phyloP scores from a whole-genome alignment of 2,888 invertebrate genomes.

The Ceramica pisi region DNA sequence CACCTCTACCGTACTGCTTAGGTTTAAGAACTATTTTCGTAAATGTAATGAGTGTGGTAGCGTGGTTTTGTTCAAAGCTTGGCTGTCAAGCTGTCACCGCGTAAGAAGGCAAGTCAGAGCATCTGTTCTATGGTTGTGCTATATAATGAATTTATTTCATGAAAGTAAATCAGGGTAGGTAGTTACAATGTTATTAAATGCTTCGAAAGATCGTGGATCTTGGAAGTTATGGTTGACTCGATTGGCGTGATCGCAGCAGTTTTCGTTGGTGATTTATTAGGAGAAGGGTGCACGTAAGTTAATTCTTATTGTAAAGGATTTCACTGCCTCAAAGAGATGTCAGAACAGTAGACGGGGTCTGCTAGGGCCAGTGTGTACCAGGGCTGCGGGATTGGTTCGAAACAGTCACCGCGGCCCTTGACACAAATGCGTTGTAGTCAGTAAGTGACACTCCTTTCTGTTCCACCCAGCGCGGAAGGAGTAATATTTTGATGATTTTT shows the following conservation, averaged over 20 bases:
- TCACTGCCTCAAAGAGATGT: too few relatives aligned
- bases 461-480: too few relatives aligned
- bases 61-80: conserved; percentile 40
- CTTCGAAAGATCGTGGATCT: conserved; percentile 49
- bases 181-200: conserved; percentile 53
- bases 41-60: conserved; percentile 2
- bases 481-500: too few relatives aligned
- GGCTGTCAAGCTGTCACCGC: conserved; percentile 73
- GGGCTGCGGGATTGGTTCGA: too few relatives aligned
- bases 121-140: conserved; percentile 73
- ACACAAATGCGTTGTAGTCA: too few relatives aligned
- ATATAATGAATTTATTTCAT: conserved; percentile 81
- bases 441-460: too few relatives aligned
- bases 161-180: conserved; percentile 68
- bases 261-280: conserved; percentile 8
- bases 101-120: conserved; percentile 73
- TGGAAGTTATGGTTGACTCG: conserved; percentile 29
- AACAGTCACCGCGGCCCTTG: too few relatives aligned
- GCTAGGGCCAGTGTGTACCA: too few relatives aligned
- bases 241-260: neutral
- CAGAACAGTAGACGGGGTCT: too few relatives aligned
- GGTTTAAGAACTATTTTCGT: conserved; percentile 11
- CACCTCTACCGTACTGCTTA: neutral
- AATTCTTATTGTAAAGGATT: too few relatives aligned
- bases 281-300: too few relatives aligned